Conservation (phyloP, 2,797 vertebrate species). For the Ctenopoma kingsleyae region DNA sequence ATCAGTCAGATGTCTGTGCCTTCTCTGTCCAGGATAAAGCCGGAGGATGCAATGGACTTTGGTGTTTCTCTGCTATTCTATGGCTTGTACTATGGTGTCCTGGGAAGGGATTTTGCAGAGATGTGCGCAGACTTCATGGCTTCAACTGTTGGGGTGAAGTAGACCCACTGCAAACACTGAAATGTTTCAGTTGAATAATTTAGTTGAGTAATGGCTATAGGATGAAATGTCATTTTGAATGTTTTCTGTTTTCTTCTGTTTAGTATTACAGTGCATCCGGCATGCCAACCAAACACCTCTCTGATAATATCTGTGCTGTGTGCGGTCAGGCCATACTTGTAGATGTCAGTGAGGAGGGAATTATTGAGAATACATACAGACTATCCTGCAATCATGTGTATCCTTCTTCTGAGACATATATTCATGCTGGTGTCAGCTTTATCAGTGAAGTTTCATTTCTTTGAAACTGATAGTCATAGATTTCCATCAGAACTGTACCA, state of each 20-base stretch:
- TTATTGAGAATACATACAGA: slow-evolving; percentile 98
- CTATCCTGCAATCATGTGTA: slow-evolving; percentile 99
- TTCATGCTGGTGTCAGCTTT: not conserved
- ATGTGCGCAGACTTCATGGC: slow-evolving; percentile 99
- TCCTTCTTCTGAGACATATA: slow-evolving; percentile 78
- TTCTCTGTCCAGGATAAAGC: slow-evolving; percentile 90
- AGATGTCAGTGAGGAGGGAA: slow-evolving; percentile 96
- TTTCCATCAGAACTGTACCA: not conserved
- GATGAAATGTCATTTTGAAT: not conserved
- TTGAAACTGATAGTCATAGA: not conserved
- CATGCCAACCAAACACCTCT: slow-evolving; percentile 99
- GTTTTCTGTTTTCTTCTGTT: slow-evolving; percentile 2
- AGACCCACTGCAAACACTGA: not conserved
- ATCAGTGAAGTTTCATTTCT: slow-evolving; percentile 17
- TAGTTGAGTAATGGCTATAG: not conserved
- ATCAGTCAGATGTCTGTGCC: slow-evolving; percentile 1
- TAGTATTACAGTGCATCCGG: slow-evolving; percentile 97
- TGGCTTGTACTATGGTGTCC: slow-evolving; percentile 96
- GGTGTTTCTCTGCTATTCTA: slow-evolving; percentile 98
- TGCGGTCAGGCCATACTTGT: slow-evolving; percentile 98
- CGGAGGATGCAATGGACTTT: slow-evolving; percentile 98
- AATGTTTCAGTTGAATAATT: too few relatives aligned
- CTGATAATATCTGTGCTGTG: slow-evolving; percentile 95
- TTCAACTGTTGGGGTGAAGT: slow-evolving; percentile 94
- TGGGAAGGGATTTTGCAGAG: slow-evolving; percentile 97